Conservation (phyloP, 2,113 vertebrate species). For the Pomatorhinus ruficollis region DNA sequence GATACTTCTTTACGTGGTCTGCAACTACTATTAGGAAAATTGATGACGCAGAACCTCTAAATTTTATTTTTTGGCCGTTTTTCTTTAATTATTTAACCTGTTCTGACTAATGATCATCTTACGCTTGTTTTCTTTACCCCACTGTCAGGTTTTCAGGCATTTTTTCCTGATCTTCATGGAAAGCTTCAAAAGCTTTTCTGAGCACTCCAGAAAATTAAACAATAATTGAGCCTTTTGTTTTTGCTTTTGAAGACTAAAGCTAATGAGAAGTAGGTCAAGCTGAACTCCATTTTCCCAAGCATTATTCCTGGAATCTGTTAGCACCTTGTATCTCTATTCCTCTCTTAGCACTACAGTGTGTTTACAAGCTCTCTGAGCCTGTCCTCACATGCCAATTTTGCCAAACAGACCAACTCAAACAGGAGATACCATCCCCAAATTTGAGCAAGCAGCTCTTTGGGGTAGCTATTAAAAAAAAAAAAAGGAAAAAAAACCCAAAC, state of each 20-base stretch:
- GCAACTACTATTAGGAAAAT: neutral
- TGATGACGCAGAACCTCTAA: neutral
- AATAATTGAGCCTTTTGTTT: neutral
- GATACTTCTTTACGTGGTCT: neutral
- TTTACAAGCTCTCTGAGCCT: neutral
- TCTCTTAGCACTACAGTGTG: neutral
- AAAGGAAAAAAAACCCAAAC: accelerated
- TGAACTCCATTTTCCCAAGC: neutral
- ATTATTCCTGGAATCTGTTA: constrained; percentile 5
- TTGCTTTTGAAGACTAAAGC: constrained; percentile 1
- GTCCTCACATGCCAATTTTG: neutral
- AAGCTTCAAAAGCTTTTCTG: neutral
- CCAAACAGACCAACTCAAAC: neutral
- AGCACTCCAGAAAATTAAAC: neutral
- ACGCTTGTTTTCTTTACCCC: neutral
- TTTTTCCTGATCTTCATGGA: neutral
- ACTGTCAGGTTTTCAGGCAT: neutral
- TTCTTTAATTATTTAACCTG: neutral
- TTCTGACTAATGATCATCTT: neutral
- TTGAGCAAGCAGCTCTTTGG: neutral
- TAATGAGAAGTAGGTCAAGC: neutral
- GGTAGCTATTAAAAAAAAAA: neutral
- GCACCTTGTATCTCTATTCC: neutral
- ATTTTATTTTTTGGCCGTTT: neutral
- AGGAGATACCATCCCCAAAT: neutral